A percentile compares a stretch with the other conserved stretches of the same genome.
Conservation (phyloP, 2,113 vertebrate species). For the Calyptommatus sinebrachiatus region DNA sequence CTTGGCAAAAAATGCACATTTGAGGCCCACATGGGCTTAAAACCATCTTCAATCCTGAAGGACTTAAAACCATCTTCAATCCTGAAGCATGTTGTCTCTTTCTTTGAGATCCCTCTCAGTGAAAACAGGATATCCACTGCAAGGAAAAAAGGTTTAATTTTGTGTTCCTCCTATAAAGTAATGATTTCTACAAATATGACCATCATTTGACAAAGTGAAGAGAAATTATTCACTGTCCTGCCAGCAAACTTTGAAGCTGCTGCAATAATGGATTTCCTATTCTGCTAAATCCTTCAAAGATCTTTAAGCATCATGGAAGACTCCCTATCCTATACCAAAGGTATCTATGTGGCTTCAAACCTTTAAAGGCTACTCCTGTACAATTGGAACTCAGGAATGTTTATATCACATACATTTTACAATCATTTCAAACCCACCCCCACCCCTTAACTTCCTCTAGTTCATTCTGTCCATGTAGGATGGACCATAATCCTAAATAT, state of each 20-base stretch:
- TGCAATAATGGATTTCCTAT: too few relatives aligned
- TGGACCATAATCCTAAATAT: neutral
- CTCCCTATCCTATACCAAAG: too few relatives aligned
- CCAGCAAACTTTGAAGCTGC: too few relatives aligned
- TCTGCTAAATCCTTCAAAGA: too few relatives aligned
- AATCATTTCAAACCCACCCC: too few relatives aligned
- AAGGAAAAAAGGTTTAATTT: neutral
- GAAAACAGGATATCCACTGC: neutral
- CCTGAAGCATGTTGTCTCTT: neutral
- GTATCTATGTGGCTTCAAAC: too few relatives aligned
- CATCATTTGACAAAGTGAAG: neutral
- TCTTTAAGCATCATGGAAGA: too few relatives aligned
- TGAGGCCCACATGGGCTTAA: conserved; percentile 1
- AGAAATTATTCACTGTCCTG: neutral
- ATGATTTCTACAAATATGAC: neutral
- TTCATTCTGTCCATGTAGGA: neutral
- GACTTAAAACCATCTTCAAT: neutral
- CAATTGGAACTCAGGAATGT: too few relatives aligned
- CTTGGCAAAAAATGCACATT: conserved; percentile 1
- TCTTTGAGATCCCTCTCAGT: neutral
- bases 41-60: neutral
- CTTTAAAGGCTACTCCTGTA: too few relatives aligned
- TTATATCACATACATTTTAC: too few relatives aligned
- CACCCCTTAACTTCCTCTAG: neutral
- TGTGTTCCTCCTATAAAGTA: neutral